Conservation (phyloP, 2,113 vertebrate genomes). For the Hyperopisus bebe region DNA sequence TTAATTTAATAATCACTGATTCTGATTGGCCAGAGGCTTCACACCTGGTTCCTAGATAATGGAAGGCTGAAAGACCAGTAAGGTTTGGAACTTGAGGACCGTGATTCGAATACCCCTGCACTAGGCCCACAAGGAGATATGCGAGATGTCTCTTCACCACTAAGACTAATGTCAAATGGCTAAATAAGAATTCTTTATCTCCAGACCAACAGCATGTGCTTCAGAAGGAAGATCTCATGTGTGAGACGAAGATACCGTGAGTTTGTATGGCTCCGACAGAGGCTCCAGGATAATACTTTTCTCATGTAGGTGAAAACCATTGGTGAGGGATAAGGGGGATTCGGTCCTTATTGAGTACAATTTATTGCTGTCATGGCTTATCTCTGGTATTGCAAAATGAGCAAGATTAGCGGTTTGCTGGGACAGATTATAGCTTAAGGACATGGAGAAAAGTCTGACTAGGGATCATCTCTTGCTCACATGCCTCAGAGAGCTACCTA, state of each 20-base stretch:
- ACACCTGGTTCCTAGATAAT: not conserved
- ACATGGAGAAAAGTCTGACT: not conserved
- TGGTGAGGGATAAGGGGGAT: not conserved
- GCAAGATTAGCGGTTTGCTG: not conserved
- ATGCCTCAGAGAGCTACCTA: constrained; percentile 70
- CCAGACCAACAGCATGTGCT: constrained; percentile 92
- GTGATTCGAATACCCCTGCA: not conserved
- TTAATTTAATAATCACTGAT: not conserved
- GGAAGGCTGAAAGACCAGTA: not conserved
- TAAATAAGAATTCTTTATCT: constrained; percentile 1
- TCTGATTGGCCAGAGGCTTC: not conserved
- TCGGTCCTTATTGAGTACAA: not conserved
- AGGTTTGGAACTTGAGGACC: not conserved
- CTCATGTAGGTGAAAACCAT: constrained; percentile 69
- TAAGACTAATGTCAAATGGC: not conserved
- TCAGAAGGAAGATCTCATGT: constrained; percentile 80
- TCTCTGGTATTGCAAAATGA: not conserved
- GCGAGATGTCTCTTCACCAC: not conserved
- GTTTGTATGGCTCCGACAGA: constrained; percentile 89
- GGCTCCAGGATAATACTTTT: constrained; percentile 77
- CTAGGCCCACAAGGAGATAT: not conserved
- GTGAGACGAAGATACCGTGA: constrained; percentile 85
- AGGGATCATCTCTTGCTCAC: not conserved
- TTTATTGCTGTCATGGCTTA: not conserved
- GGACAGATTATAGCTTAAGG: not conserved